Conservation (phyloP, 1,140 invertebrate species). For the Uloborus diversus region DNA sequence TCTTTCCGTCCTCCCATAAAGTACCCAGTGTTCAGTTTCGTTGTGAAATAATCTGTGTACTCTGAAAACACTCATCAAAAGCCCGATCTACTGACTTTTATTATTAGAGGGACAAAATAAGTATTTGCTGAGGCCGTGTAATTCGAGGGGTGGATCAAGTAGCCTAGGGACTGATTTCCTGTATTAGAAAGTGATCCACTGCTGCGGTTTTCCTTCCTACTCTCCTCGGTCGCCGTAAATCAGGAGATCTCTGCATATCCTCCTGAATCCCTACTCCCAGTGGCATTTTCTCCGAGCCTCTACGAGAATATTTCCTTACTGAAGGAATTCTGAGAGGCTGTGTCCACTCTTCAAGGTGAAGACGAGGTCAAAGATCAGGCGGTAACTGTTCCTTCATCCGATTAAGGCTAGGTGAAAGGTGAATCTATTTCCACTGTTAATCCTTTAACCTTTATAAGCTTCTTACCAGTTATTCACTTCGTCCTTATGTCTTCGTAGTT, state of each 20-base stretch:
- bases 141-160: slow-evolving; percentile 18
- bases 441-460: slow-evolving; percentile 45
- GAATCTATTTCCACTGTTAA: slow-evolving; percentile 9
- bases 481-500: slow-evolving; percentile 1
- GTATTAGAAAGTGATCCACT: slow-evolving; percentile 48
- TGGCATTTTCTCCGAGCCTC: not conserved
- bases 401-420: slow-evolving; percentile 39
- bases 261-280: not conserved
- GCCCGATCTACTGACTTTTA: not conserved
- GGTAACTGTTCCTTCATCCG: slow-evolving; percentile 3
- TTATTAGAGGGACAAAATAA: slow-evolving; percentile 20
- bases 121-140: slow-evolving; percentile 32
- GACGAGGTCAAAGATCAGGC: slow-evolving; percentile 5
- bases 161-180: slow-evolving; percentile 38
- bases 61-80: slow-evolving; percentile 20
- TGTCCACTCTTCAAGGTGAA: slow-evolving; percentile 24
- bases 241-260: slow-evolving; percentile 44
- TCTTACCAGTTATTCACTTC: slow-evolving; percentile 20
- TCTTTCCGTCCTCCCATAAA: too few relatives aligned
- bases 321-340: not conserved
- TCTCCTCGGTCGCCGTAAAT: slow-evolving; percentile 46
- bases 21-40: too few relatives aligned
- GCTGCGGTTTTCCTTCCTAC: slow-evolving; percentile 43
- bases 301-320: not conserved
- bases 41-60: slow-evolving; percentile 12